Base-by-base conservation (phyloP, 2,888 invertebrate species). In the Mesoligia furuncula region DNA sequence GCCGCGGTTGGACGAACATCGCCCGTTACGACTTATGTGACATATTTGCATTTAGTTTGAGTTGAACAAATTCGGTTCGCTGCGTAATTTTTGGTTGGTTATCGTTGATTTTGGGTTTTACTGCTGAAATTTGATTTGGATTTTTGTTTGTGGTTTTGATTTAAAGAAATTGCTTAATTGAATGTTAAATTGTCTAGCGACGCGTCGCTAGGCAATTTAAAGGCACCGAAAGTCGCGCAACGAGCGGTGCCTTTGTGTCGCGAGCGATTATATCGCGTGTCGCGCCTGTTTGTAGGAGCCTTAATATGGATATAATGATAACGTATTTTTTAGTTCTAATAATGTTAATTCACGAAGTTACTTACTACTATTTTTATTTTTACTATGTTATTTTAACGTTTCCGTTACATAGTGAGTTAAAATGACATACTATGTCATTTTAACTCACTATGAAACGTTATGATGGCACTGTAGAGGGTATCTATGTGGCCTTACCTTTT, bases 1-100 rank as follows among this genome's bases (percentile, higher is more conserved):
- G 59, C 66, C 86, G 92, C 90, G 93, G 88, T 90, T 91, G 90
- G 90, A 74, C 91, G 93, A 90, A 83, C 90, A 84, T 87, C 89
- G 87, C 88, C 90, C 91, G 81, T 81, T 92, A 83, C 24, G 88
- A 88, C 82, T 76, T 75, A 73, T 72, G 54, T 62, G 91, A 91
- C 92, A 91, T 83, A 93, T 90, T 80, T 89, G 24, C 75, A 54
- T 51, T 70, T 31, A 73, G 85, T 71, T 85, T 71, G 79, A 71
- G 20, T 62, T 54, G 0, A 67, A n/a, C n/a, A n/a, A n/a, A 31
- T 71, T 45, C 8, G 1, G 24, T n/a, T 54, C 4, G 39, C 74
- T 71, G 48, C 20, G 57, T 75, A 20, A 51, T 27, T 65, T 54
- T 73, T 0, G 1, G 8, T 24, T 36, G 13, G 39, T 15, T 61